Evolutionary conservation across 2,797 vertebrate species (phyloP), one percentile per base, ranked within the genome.

Genomic region (Malurus leucopterus): DNA sequence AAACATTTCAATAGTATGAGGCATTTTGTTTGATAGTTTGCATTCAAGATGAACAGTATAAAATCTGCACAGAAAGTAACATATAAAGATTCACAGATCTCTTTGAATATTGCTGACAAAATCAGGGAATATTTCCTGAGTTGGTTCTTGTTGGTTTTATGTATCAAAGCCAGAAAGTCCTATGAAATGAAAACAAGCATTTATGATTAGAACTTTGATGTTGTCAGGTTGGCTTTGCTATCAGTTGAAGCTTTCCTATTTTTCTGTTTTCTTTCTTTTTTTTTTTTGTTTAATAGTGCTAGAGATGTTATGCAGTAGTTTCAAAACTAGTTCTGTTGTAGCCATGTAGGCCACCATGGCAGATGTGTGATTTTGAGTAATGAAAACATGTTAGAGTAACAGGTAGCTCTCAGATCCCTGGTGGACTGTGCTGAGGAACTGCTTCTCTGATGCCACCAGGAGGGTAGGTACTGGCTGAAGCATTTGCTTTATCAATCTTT

Each of bases 281-380:
- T 46, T 6, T 19, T 22, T 54, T 40, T 40, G 44, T 69, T 23
- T 2, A 53, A 1, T 59, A 54, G 10, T 26, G 19, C 8, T 10
- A 30, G 58, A 40, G 36, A 20, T 73, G 12, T 55, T 82, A 5
- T 1, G 8, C 17, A 24, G 32, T 76, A 44, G 10, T 80, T 83
- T 30, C 50, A 17, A 65, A 51, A 6, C 4, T 46, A 3, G 11
- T 70, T 91, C 17, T 69, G 6, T 68, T 71, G 55, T 46, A 78
- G 38, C n/a, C 9, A 3, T 2, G 0, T 63, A 36, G n/a, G 38
- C n/a, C 50, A 41, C 41, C 4, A 2, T 46, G 32, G 40, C 30
- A 75, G 32, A 36, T 58, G 15, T 0, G 0, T 78, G 36, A 34
- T 87, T 84, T 24, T 76, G 55, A 43, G 22, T 50, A 59, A 34